Base-by-base conservation (phyloP, 2,888 invertebrate species). In the Epinotia nisella region DNA sequence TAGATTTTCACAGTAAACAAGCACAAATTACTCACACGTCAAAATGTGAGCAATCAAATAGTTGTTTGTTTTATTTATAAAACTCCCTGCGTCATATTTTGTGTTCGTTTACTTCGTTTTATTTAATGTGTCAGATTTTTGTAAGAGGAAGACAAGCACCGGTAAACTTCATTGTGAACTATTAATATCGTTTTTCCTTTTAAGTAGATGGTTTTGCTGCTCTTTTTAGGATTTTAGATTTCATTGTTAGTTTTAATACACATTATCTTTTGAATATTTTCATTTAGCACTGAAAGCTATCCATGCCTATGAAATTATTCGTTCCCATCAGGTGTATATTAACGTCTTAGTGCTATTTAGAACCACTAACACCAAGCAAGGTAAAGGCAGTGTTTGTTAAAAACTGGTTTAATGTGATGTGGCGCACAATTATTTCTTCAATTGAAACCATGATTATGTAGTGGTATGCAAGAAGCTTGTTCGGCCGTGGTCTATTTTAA, bases 301-400 rank as follows among this genome's bases (percentile, higher is more conserved):
- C 35, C 24, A 49, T 51, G 19, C 62, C 60, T 69, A 65, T 41
- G 45, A 19, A 49, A 69, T 39, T 65, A 10, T 13, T 61, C 13
- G n/a, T 72, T 56, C 62, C 35, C 1, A 56, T 21, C 62, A 62
- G 56, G 61, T 49, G 21, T 56, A n/a, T 70, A 45, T 58, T 58
- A 58, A 24, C 19, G 35, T 66, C 49, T 65, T 60, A 60, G 24
- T 60, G 71, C 60, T 61, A 67, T 70, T 56, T 70, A 55, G 29
- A 72, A 61, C 53, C 55, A 55, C 71, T 72, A 67, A 72, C 67
- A 67, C 53, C 29, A 10, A 61, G 53, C 55, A 55, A 51, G 24
- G 24, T 45, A 24, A 15, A n/a, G n/a, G n/a, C n/a, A 13, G 24
- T 35, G 55, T 72, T 55, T 29, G 17, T 59, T 58, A 24, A 51